A percentile compares a stretch with the other conserved stretches of the same genome.
Conservation (phyloP, 2,888 invertebrate genomes). For the Micropterix aruncella region DNA sequence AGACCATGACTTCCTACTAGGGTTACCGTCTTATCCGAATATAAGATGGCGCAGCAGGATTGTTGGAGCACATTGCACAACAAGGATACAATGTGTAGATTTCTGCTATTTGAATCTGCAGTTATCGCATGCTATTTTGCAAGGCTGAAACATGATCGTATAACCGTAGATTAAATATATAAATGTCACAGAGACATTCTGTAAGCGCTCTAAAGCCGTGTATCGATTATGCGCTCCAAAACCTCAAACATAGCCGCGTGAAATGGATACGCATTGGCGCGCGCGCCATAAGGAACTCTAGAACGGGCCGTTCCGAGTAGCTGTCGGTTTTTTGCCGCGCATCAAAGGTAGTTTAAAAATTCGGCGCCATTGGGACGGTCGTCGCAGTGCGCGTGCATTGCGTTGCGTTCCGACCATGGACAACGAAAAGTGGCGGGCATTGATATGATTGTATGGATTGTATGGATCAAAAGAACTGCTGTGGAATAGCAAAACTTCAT, state of each 20-base stretch:
- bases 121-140: too few species aligned
- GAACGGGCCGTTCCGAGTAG: constrained; percentile 9
- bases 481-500: constrained; percentile 10
- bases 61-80: too few species aligned
- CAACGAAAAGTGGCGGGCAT: constrained; percentile 2
- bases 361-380: constrained; percentile 9
- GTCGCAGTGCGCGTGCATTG: constrained; percentile 7
- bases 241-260: constrained; percentile 10
- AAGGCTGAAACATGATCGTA: too few species aligned
- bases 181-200: too few species aligned
- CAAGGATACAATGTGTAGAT: too few species aligned
- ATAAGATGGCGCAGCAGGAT: too few species aligned
- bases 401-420: constrained; percentile 7
- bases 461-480: constrained; percentile 8
- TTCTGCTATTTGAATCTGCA: too few species aligned
- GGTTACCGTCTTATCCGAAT: too few species aligned
- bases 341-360: constrained; percentile 11
- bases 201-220: too few species aligned
- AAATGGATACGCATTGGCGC: constrained; percentile 12
- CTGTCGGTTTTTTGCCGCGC: constrained; percentile 12
- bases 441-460: too few species aligned
- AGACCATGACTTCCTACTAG: too few species aligned
- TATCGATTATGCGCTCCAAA: constrained; percentile 11
- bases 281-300: constrained; percentile 12
- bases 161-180: too few species aligned